These are phyloP conservation scores for Mesochorus sp. DNA, from an alignment of 2,888 invertebrate species.

Conservation along the genomic window DNA sequence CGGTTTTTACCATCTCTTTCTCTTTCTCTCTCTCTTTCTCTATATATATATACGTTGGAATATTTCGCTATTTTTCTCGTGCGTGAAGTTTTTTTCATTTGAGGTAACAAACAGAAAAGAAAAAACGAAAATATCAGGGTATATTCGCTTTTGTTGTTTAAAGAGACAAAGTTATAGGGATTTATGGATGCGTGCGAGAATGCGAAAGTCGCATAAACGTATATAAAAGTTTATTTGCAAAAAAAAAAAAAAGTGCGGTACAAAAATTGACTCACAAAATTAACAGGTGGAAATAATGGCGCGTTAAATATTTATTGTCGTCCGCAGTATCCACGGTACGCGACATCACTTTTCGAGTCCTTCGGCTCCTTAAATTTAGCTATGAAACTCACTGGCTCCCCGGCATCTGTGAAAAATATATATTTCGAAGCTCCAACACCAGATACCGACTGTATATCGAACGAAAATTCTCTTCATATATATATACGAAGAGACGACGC, in stretches of 20 bases:
- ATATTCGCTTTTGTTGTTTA: not conserved
- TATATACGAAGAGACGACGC: not conserved
- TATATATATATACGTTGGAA: not conserved
- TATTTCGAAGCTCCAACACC: not conserved
- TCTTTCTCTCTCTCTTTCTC: too few relatives aligned
- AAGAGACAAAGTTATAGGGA: constrained; percentile 13
- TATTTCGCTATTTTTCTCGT: constrained; percentile 27
- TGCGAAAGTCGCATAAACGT: not conserved
- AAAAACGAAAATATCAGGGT: too few relatives aligned
- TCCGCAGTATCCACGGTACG: constrained; percentile 5
- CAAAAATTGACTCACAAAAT: not conserved
- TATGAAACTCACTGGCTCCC: constrained; percentile 26
- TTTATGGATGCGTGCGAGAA: constrained; percentile 9
- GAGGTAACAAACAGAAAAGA: not conserved
- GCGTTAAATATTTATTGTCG: constrained; percentile 2
- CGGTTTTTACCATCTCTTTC: not conserved
- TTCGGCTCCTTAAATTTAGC: constrained; percentile 18
- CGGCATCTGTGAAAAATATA: constrained; percentile 46
- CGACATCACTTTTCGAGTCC: constrained; percentile 3
- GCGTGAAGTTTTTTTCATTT: not conserved
- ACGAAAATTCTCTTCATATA: not conserved
- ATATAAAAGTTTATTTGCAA: not conserved
- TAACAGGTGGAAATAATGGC: not conserved
- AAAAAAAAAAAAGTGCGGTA: not conserved
- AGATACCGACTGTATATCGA: not conserved